phyloP scores from a whole-genome alignment of 1,140 invertebrate genomes.

The Laupala kohalensis region DNA sequence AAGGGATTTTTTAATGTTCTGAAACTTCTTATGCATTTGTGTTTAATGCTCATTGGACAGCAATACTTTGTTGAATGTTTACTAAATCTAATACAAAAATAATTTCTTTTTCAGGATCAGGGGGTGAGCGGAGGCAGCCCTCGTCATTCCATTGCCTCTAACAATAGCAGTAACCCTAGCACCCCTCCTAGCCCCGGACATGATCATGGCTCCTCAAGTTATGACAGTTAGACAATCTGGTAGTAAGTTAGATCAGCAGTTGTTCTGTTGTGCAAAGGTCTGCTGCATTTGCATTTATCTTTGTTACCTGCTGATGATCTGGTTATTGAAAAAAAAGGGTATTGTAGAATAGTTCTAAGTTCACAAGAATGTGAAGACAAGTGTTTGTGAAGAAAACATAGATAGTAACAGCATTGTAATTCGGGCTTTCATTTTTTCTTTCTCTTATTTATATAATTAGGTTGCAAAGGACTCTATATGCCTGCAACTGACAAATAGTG shows the following conservation, averaged over 20 bases:
- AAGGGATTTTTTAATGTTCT: too few relatives aligned
- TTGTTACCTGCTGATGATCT: not conserved
- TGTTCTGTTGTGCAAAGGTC: not conserved
- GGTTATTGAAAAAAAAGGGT: not conserved
- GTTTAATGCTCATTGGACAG: too few relatives aligned
- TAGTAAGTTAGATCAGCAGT: not conserved
- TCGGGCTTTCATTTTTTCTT: not conserved
- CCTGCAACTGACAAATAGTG: not conserved
- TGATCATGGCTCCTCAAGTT: constrained; percentile 57
- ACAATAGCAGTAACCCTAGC: constrained; percentile 66
- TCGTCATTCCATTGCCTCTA: constrained; percentile 64
- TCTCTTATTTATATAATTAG: not conserved
- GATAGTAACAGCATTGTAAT: not conserved
- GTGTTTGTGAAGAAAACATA: not conserved
- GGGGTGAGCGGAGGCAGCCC: constrained; percentile 41
- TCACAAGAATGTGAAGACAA: not conserved
- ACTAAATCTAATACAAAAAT: too few relatives aligned
- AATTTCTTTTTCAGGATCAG: constrained; percentile 32
- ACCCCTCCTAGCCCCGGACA: constrained; percentile 60
- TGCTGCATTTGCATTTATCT: not conserved
- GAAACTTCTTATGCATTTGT: too few relatives aligned
- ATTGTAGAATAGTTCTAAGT: not conserved
- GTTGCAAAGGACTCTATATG: not conserved
- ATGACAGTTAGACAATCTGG: constrained; percentile 32
- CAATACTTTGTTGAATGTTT: too few relatives aligned